A percentile compares a stretch with the other conserved stretches of the same genome.
Evolutionary conservation across 92 coral and sea anemone species (phyloP).

Genomic region (Phenganax subtilis): DNA sequence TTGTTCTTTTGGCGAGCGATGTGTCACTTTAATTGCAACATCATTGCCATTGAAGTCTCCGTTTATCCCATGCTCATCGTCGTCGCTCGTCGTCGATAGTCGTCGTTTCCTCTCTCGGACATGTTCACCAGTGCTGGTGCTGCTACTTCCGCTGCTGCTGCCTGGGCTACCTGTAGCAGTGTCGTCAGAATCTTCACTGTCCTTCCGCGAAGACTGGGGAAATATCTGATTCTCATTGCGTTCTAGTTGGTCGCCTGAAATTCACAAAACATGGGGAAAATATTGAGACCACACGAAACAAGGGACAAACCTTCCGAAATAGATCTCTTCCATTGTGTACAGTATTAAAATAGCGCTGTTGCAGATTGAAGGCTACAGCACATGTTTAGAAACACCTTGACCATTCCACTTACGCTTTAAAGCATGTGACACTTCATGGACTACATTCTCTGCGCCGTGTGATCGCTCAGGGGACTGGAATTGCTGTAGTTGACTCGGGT

Average conservation of each 20-base stretch:
- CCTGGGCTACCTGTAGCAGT: slow-evolving; percentile 30
- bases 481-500: slow-evolving; percentile 31
- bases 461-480: slow-evolving; percentile 21
- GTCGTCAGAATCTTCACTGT: slow-evolving; percentile 32
- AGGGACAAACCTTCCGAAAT: too few relatives aligned
- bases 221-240: neutral
- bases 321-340: too few relatives aligned
- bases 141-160: slow-evolving; percentile 23
- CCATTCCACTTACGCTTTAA: slow-evolving; percentile 20
- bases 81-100: slow-evolving; percentile 30
- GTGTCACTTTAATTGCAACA: slow-evolving; percentile 12
- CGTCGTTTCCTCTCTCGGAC: slow-evolving; percentile 27
- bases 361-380: neutral
- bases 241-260: slow-evolving; percentile 2
- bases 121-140: slow-evolving; percentile 28
- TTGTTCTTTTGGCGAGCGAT: slow-evolving; percentile 25
- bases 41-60: slow-evolving; percentile 37
- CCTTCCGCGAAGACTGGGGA: neutral
- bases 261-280: neutral
- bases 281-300: too few relatives aligned
- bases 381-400: neutral
- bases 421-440: slow-evolving; percentile 8
- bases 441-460: neutral
- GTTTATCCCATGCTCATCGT: slow-evolving; percentile 23
- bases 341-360: too few relatives aligned